These are phyloP conservation scores for Zapus hudsonius DNA, from an alignment of 2,113 vertebrate species.

Conservation along the genomic window DNA sequence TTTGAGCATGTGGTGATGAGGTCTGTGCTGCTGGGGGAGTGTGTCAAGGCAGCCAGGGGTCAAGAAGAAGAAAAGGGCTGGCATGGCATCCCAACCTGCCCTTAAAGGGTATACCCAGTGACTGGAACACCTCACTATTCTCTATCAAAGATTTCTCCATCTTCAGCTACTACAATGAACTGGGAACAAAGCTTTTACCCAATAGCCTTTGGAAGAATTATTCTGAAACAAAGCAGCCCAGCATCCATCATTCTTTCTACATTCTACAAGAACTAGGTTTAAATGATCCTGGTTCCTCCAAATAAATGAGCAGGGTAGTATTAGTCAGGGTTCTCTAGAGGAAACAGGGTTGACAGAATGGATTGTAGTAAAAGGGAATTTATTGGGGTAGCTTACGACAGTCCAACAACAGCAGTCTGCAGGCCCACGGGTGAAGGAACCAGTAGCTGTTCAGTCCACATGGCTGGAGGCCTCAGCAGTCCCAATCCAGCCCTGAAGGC, in stretches of 20 bases:
- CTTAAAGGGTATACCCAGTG: no score
- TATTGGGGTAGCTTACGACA: no score
- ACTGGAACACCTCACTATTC: background rate
- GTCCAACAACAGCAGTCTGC: no score
- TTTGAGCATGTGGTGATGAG: background rate
- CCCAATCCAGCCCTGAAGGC: no score
- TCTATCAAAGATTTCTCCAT: background rate
- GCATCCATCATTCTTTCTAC: background rate
- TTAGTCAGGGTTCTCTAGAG: no score
- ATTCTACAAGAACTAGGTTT: background rate
- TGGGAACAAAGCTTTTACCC: background rate
- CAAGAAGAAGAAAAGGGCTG: background rate
- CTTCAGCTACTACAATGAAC: background rate
- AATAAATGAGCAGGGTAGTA: slow-evolving; percentile 7
- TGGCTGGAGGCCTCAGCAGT: no score
- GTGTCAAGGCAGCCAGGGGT: no score
- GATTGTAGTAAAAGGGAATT: no score
- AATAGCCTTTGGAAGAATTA: background rate
- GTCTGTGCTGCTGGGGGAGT: background rate
- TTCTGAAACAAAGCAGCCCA: background rate
- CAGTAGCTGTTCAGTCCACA: no score
- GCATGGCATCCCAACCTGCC: background rate
- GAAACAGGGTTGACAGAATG: no score
- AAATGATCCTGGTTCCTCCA: background rate
- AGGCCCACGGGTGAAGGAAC: no score